Base-by-base conservation (phyloP, 2,113 vertebrate species). In the Benitochromis conjunctus region DNA sequence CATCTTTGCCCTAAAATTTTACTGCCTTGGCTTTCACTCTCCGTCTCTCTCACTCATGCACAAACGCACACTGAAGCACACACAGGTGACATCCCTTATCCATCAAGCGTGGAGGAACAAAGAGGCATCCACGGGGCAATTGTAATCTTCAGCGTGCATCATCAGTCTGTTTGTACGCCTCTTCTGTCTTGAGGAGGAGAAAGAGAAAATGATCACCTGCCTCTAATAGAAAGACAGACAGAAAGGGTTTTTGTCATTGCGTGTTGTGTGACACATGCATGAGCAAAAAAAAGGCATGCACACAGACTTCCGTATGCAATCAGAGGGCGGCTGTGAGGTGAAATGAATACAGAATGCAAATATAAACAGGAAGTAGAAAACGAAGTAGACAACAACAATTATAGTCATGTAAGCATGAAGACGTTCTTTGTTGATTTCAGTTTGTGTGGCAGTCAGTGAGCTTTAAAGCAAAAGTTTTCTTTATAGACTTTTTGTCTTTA, bases 11-110 rank as follows among this genome's bases (percentile, higher is more conserved):
- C 86, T 55, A 16, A 77, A 69, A 56, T 80, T 74, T 60, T 60
- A 83, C 26, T 36, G 24, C 62, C 82, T 79, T 56, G 31, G 56
- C 64, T 84, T 78, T 36, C 36, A 11, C n/a, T 51, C 24, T 31
- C 51, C n/a, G 9, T 36, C 36, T 6, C 51, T 13, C 48, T 13
- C 76, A 10, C 51, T 13, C 76, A 19, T 51, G 38, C 34, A 64
- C 57, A 55, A 71, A 82, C 26, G 51, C 60, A 62, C 87, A 55
- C 79, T 19, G 57, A 89, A n/a, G 83, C 81, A 84, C 85, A 88
- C 84, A 83, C 76, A 85, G 58, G 48, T 86, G 80, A 87, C 92
- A 87, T 77, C 41, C 53, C 64, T 87, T 84, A 95, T 94, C 92
- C 91, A 90, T 95, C 92, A 92, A 87, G n/a, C 9, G 3, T 19